These are phyloP conservation scores for Diorhabda carinulata DNA, from an alignment of 1,140 invertebrate species.

Conservation along the genomic window DNA sequence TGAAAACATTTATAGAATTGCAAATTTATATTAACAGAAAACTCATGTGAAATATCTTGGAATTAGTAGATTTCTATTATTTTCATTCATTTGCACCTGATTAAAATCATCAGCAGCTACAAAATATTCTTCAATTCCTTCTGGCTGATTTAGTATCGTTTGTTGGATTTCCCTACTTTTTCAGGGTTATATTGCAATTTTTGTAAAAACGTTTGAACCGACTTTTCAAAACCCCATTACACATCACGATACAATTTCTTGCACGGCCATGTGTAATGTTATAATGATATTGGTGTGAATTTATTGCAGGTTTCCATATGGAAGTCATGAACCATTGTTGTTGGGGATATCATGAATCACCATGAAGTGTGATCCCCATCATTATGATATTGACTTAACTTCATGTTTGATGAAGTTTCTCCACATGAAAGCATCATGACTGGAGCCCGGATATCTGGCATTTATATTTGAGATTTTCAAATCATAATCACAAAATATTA, in stretches of 20 bases:
- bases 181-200: conserved; percentile 14
- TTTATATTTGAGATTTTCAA: conserved; percentile 34
- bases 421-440: conserved; percentile 40
- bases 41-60: no score
- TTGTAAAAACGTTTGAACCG: conserved; percentile 35
- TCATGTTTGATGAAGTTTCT: conserved; percentile 22
- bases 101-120: no score
- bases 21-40: no score
- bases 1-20: no score
- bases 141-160: no score
- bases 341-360: conserved; percentile 45
- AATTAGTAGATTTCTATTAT: no score
- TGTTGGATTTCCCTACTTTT: neutral
- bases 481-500: conserved; percentile 28
- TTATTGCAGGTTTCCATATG: conserved; percentile 24
- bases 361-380: conserved; percentile 10
- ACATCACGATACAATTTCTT: conserved; percentile 43
- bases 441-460: conserved; percentile 36
- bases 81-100: no score
- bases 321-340: conserved; percentile 46
- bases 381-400: conserved; percentile 20
- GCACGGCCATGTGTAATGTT: conserved; percentile 34
- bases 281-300: conserved; percentile 35
- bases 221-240: conserved; percentile 44
- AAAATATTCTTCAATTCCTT: no score